phyloP scores from a whole-genome alignment of 2,113 vertebrate genomes.

The Corythaixoides concolor region DNA sequence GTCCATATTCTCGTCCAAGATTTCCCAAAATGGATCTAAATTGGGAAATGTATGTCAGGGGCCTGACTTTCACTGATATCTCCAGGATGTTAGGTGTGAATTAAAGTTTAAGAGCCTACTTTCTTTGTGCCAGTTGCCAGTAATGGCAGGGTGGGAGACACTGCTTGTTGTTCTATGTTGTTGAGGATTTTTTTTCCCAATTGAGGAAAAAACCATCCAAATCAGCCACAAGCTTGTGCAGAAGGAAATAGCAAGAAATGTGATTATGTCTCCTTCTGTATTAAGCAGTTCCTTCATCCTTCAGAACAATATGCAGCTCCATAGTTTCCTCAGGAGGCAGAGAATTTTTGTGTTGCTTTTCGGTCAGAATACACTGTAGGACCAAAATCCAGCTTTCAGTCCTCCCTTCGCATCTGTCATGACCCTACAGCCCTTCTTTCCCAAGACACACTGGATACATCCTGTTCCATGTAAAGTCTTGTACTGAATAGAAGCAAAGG shows the following conservation, averaged over 20 bases:
- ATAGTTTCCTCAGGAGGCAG: not conserved
- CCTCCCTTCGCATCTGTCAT: not conserved
- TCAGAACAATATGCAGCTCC: not conserved
- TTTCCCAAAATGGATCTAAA: not conserved
- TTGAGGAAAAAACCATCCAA: accelerated
- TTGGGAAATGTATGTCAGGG: too few species aligned
- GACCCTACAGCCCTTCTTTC: not conserved
- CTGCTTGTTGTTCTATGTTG: not conserved
- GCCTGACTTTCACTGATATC: not conserved
- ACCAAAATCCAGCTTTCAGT: not conserved
- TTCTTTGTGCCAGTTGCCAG: not conserved
- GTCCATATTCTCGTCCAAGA: not conserved
- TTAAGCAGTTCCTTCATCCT: not conserved
- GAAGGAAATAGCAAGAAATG: not conserved
- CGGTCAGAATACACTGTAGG: not conserved
- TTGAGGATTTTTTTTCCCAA: accelerated
- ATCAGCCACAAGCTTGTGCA: not conserved
- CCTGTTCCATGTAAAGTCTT: not conserved
- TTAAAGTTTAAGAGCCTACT: not conserved
- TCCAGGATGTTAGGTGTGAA: not conserved
- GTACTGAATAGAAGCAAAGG: not conserved
- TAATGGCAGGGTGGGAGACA: not conserved
- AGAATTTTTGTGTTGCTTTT: not conserved
- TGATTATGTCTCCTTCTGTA: not conserved
- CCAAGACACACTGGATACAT: not conserved